phyloP scores from a whole-genome alignment of 2,888 invertebrate species.

The Emesis russula region DNA sequence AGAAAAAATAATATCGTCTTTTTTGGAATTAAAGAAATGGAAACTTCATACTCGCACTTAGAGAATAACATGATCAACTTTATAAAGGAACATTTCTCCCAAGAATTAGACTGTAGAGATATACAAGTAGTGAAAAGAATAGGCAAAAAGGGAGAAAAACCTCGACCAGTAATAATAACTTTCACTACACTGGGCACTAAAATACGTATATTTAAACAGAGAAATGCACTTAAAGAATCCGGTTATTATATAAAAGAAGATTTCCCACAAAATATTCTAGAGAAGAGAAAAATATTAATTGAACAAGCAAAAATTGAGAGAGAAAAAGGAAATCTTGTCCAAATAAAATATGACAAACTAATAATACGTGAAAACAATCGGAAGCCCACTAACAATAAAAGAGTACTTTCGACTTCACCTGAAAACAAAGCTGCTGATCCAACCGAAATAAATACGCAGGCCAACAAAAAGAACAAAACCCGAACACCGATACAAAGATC shows the following conservation, averaged over 20 bases:
- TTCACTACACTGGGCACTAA: neutral
- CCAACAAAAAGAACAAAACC: conserved; percentile 46
- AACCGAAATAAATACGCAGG: conserved; percentile 32
- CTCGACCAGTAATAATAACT: neutral
- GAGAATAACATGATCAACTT: neutral
- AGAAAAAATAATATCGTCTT: conserved; percentile 45
- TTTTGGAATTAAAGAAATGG: conserved; percentile 21
- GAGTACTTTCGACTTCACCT: neutral
- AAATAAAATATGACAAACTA: conserved; percentile 54
- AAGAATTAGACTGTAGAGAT: neutral
- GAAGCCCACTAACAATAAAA: conserved; percentile 30
- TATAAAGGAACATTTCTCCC: conserved; percentile 9
- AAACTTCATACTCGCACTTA: neutral
- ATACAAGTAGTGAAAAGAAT: neutral
- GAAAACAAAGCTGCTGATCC: neutral
- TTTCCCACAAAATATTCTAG: conserved; percentile 31
- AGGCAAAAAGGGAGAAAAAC: neutral
- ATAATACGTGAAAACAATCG: conserved; percentile 16
- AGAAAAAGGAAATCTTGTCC: conserved; percentile 48
- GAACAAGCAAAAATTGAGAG: conserved; percentile 39
- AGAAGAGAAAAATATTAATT: conserved; percentile 23
- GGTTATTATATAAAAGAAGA: conserved; percentile 33
- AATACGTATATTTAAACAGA: neutral
- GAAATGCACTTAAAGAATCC: conserved; percentile 17
- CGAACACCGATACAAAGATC: conserved; percentile 17